Base-by-base conservation (phyloP, 2,888 invertebrate genomes). In the Danaus chrysippus region DNA sequence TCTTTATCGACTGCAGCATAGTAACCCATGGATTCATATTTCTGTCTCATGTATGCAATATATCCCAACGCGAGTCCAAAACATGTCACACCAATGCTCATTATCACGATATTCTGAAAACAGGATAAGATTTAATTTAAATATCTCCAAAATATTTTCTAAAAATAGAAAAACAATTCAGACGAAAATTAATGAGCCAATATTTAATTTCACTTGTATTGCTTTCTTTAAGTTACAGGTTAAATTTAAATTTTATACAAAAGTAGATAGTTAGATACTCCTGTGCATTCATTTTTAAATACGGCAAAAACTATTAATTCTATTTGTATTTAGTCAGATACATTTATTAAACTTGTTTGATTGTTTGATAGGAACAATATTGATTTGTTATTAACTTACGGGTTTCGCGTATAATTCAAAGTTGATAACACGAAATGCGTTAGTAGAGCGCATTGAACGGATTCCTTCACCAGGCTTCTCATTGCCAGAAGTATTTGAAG, bases 371-470 rank as follows among this genome's bases (percentile, higher is more conserved):
- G 1, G 43, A 55, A 17, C 42, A 15, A 57, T 54, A 8, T 34
- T 5, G 0, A 34, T 34, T 5, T 34, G 1, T 34, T 34, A 5
- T 34, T 34, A 34, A 88, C 94, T 93, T 92, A 98, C 98, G 65
- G 97, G 98, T 85, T 95, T 96, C 0, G 94, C 93, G 81, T 97
- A 98, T 1, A 98, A 90, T 85, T 98, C 98, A 86, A 96, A 98
- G 87, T 98, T 98, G 0, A 97, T 90, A 41, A 94, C 93, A 76
- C 95, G 92, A 81, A 98, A 98, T 42, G 96, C 92, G 71, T 92
- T 93, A 3, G 95, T 95, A 13, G 95, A 94, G 83, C 87, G 92
- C 68, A 96, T 81, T 1, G 95, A 95, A 65, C 95, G 90, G 59
- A 96, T 88, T 1, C 96, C 96, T 76, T 96, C 96, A 42, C 96